Conservation (phyloP, 2,888 invertebrate species). For the Chironomus riparius region DNA sequence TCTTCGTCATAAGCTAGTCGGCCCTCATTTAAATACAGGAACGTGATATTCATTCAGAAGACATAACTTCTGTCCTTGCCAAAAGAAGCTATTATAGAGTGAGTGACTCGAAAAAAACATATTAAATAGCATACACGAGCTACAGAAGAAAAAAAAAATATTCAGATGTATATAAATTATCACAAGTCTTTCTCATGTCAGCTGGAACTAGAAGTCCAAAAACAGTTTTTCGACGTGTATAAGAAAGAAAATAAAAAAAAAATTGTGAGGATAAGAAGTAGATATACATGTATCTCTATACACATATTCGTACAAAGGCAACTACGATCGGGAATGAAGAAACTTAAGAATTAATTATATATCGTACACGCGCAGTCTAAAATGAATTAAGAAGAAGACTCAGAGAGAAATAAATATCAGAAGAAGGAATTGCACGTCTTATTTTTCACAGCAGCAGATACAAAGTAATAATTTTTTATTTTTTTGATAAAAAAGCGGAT, state of each 20-base stretch:
- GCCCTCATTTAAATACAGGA: too few species aligned
- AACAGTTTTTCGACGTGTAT: too few species aligned
- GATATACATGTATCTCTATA: not conserved
- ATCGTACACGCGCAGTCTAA: not conserved
- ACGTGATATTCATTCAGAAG: too few species aligned
- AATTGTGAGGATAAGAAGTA: not conserved
- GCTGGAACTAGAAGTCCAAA: not conserved
- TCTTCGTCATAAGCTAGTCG: too few species aligned
- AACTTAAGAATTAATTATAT: not conserved
- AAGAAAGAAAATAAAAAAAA: too few species aligned
- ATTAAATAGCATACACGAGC: too few species aligned
- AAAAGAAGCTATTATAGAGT: too few species aligned
- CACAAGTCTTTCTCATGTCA: not conserved
- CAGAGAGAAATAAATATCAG: not conserved
- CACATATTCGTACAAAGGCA: not conserved
- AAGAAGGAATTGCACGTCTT: not conserved
- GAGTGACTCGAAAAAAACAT: too few species aligned
- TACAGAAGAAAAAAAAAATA: too few species aligned
- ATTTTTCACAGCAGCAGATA: not conserved
- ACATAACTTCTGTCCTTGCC: too few species aligned
- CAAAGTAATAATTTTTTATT: too few species aligned
- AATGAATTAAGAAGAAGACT: not conserved
- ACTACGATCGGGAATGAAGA: not conserved
- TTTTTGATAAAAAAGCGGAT: too few species aligned
- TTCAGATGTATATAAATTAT: not conserved